phyloP scores from a whole-genome alignment of 2,797 vertebrate genomes.

The Acomys russatus region DNA sequence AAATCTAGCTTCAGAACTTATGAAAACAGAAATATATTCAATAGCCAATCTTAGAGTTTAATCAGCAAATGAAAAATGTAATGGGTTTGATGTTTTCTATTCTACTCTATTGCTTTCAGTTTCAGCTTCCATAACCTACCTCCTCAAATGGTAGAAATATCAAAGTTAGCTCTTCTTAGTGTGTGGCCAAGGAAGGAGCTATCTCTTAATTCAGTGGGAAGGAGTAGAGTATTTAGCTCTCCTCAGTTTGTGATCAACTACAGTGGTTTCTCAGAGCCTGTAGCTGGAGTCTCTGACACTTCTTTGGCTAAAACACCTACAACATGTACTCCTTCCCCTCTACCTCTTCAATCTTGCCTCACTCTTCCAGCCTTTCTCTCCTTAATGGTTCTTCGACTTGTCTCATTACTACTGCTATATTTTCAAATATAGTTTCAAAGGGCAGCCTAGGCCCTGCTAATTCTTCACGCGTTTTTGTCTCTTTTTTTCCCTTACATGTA shows the following conservation, averaged over 20 bases:
- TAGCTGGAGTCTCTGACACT: neutral
- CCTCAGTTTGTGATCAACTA: neutral
- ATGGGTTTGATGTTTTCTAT: neutral
- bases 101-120: conserved; percentile 46
- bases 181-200: neutral
- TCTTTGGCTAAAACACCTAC: neutral
- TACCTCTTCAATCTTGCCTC: neutral
- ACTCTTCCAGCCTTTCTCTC: neutral
- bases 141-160: neutral
- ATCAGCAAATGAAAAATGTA: neutral
- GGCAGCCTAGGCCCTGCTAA: neutral
- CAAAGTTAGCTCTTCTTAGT: conserved; percentile 24
- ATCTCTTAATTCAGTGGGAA: neutral
- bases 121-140: neutral
- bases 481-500: neutral
- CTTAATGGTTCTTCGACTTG: neutral
- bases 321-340: accelerated
- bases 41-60: neutral
- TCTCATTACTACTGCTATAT: neutral
- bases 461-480: neutral
- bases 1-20: neutral
- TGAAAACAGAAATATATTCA: neutral
- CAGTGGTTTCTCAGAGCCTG: neutral
- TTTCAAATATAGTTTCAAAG: neutral
- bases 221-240: neutral